Conservation (phyloP, 2,888 invertebrate genomes). For the Prostheceraeus crozeri region DNA sequence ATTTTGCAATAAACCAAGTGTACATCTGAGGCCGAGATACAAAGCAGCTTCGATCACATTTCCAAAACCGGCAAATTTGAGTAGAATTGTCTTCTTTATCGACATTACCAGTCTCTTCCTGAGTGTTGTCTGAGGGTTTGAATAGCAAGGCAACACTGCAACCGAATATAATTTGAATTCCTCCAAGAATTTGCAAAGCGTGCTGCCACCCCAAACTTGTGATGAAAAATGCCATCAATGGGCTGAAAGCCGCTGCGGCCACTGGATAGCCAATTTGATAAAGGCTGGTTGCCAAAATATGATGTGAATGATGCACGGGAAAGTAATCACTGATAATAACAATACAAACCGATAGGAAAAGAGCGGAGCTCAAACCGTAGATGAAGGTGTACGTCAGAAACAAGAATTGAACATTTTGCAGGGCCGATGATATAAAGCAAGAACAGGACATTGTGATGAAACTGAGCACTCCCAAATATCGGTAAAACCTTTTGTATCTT, state of each 20-base stretch:
- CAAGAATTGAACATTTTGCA: neutral
- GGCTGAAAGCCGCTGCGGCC: slow-evolving; percentile 24
- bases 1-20: slow-evolving; percentile 33
- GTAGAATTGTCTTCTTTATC: neutral
- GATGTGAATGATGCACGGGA: slow-evolving; percentile 22
- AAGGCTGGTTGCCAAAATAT: slow-evolving; percentile 30
- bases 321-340: slow-evolving; percentile 26
- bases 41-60: neutral
- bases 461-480: slow-evolving; percentile 13
- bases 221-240: slow-evolving; percentile 20
- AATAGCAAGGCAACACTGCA: neutral
- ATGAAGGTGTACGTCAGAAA: slow-evolving; percentile 31
- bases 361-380: slow-evolving; percentile 15
- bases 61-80: neutral
- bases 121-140: slow-evolving; percentile 14
- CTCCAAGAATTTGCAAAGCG: slow-evolving; percentile 18
- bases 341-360: slow-evolving; percentile 18
- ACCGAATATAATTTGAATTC: slow-evolving; percentile 2
- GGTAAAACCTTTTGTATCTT: neutral
- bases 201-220: slow-evolving; percentile 21
- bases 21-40: slow-evolving; percentile 1
- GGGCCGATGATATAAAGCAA: neutral
- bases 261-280: slow-evolving; percentile 32
- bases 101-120: too few relatives aligned
- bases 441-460: slow-evolving; percentile 4